A percentile compares a stretch with the other conserved stretches of the same genome.
Conservation (phyloP, 2,888 invertebrate genomes). For the Abrostola tripartita region DNA sequence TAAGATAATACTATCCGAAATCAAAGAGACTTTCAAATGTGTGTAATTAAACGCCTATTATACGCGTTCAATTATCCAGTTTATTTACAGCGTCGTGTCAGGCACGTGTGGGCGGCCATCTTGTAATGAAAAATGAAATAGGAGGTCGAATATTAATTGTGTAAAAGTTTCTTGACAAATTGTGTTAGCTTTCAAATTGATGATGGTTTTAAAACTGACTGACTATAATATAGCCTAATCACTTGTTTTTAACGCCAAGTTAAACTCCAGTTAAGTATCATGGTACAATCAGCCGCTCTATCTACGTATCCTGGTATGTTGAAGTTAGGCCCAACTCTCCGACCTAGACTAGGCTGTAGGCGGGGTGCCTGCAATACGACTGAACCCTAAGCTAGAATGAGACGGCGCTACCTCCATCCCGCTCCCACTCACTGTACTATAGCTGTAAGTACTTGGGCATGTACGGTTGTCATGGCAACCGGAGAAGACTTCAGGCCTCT, state of each 20-base stretch:
- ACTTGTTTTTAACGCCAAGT: constrained; percentile 5
- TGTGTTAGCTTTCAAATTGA: constrained; percentile 7
- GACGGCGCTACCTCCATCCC: constrained; percentile 17
- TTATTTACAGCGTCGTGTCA: constrained; percentile 21
- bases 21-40: constrained; percentile 5
- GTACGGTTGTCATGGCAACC: constrained; percentile 62
- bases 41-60: constrained; percentile 46
- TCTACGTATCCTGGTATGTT: constrained; percentile 32
- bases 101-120: constrained; percentile 39
- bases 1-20: constrained; percentile 15
- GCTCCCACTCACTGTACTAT: constrained; percentile 19
- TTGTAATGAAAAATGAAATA: constrained; percentile 28
- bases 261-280: constrained; percentile 20
- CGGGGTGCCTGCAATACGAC: constrained; percentile 45
- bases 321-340: constrained; percentile 37
- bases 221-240: too few species aligned
- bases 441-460: constrained; percentile 25
- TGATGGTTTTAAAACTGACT: constrained; percentile 23
- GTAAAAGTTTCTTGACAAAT: constrained; percentile 40
- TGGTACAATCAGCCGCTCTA: constrained; percentile 21
- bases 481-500: constrained; percentile 32
- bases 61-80: constrained; percentile 47
- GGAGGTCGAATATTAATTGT: constrained; percentile 31
- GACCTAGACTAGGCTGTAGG: constrained; percentile 50
- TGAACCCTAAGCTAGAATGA: constrained; percentile 27